Evolutionary conservation across 2,113 vertebrate species (phyloP).

Genomic region (Synodontis membranacea): DNA sequence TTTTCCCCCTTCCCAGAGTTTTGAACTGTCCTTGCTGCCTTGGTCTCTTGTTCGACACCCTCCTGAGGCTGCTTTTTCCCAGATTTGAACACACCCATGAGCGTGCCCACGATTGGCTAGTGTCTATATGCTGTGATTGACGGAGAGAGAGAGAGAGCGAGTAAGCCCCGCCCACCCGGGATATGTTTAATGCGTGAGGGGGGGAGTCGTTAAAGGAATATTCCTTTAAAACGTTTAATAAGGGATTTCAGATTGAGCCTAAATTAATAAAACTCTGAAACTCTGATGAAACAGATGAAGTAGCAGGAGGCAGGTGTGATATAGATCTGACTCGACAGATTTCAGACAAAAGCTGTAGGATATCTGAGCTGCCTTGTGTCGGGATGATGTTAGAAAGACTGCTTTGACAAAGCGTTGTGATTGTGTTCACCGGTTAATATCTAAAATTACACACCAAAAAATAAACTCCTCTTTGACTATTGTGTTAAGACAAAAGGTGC

Average conservation of each 20-base stretch:
- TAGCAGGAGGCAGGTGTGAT: not conserved
- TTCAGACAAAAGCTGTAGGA: not conserved
- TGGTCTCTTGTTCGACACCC: no score
- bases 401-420: not conserved
- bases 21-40: no score
- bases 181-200: no score
- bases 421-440: not conserved
- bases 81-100: no score
- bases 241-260: not conserved
- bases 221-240: not conserved
- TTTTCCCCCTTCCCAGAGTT: no score
- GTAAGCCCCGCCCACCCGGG: no score
- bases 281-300: not conserved
- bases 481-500: conserved; percentile 27
- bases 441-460: not conserved
- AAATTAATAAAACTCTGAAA: not conserved
- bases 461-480: conserved; percentile 4
- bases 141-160: no score
- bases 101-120: no score
- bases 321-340: not conserved
- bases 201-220: no score
- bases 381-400: not conserved
- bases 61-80: no score
- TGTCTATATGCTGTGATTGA: no score
- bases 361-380: not conserved